Base-by-base conservation (phyloP, 2,888 invertebrate genomes). In the Hetaerina titia region DNA sequence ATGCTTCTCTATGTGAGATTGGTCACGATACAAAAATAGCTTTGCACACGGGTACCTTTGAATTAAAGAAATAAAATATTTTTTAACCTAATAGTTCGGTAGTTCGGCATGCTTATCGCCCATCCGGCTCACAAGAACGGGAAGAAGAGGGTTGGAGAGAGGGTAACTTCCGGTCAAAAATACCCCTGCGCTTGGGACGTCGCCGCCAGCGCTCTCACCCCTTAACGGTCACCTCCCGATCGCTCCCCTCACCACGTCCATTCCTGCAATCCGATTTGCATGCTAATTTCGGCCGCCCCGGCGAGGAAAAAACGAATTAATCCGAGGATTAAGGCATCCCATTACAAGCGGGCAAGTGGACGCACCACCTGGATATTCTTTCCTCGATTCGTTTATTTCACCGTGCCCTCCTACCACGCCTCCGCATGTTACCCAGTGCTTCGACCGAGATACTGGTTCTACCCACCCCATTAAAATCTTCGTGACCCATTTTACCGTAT, bases 241-340 rank as follows among this genome's bases (percentile, higher is more conserved):
- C 25, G n/a, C 81, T 13, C 9, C 25, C 81, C 31, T 13, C 31
- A 2, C 31, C 45, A 45, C 45, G 45, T 45, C 45, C 45, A 45
- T 45, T 45, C 81, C n/a, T 25, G 31, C 9, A 15, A 25, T 9
- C 9, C 81, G 81, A 81, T 81, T 81, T 81, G 81, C 81, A 81
- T 81, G 81, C 81, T 31, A 81, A 81, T 81, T 31, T 15, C 81
- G 81, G 9, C 31, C 25, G 25, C n/a, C 8, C 25, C 81, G 81
- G 8, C n/a, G 81, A 11, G 81, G 31, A 9, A 19, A n/a, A 11
- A 81, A 81, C 81, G 81, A 81, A 81, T 81, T 81, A 81, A 81
- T 81, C 81, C 81, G 81, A 31, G 81, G 81, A 81, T 81, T 81
- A 81, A 22, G 31, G 81, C 31, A 81, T 81, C 81, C 81, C 81